Conservation (phyloP, 2,888 invertebrate genomes). For the Lasioglossum malachurum region DNA sequence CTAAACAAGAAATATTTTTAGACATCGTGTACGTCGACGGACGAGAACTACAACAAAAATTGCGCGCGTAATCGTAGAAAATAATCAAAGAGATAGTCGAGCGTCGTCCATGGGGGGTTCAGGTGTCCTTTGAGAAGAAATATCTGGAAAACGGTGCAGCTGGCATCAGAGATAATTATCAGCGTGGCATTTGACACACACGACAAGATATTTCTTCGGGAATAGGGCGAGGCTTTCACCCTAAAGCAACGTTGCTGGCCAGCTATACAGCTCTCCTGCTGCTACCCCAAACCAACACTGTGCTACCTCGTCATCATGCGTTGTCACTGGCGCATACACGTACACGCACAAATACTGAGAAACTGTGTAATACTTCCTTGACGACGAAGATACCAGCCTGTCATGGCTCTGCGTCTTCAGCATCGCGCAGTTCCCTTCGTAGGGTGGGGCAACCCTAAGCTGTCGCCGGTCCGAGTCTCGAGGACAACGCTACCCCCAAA, state of each 20-base stretch:
- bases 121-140: conserved; percentile 1
- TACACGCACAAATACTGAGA: neutral
- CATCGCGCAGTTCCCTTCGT: neutral
- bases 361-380: neutral
- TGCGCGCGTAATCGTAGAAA: neutral
- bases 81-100: neutral
- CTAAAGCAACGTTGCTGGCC: neutral
- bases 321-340: neutral
- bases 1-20: neutral
- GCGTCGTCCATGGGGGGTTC: neutral
- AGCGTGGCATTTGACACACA: conserved; percentile 3
- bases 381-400: neutral
- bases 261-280: neutral
- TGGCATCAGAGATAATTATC: conserved; percentile 10
- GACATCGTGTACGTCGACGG: neutral
- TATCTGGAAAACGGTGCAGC: conserved; percentile 8
- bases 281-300: neutral
- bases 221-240: neutral
- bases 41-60: neutral
- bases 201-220: conserved; percentile 1
- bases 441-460: neutral
- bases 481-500: conserved; percentile 1
- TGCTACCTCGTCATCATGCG: neutral
- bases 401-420: neutral
- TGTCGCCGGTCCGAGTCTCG: neutral